Conservation (phyloP, 2,113 vertebrate species). For the Hylia prasina region DNA sequence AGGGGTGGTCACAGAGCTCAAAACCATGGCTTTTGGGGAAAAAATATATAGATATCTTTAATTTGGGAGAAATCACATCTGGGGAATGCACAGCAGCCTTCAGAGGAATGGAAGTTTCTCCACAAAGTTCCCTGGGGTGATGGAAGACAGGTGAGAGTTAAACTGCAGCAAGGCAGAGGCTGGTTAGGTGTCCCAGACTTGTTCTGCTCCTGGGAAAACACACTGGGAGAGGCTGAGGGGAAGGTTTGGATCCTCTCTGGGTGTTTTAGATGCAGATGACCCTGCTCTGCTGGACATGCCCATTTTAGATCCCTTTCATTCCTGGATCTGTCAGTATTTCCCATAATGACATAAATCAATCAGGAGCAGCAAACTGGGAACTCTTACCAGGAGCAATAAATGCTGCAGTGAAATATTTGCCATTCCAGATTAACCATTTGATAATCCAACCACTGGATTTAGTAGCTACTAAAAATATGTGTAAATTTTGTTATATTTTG, state of each 20-base stretch:
- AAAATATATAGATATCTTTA: background rate
- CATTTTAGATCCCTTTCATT: background rate
- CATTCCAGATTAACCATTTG: background rate
- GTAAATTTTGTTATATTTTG: background rate
- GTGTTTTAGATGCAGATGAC: background rate
- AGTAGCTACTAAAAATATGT: rapidly evolving
- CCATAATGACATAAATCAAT: background rate
- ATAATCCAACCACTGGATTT: background rate
- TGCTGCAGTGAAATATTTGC: background rate
- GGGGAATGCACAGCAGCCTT: background rate
- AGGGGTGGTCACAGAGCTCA: background rate
- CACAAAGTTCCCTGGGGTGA: background rate
- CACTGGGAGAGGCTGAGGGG: background rate
- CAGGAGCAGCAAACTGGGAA: background rate
- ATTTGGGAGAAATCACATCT: background rate
- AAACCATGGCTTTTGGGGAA: background rate
- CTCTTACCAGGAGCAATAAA: background rate
- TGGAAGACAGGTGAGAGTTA: background rate
- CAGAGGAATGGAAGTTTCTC: background rate
- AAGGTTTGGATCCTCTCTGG: background rate
- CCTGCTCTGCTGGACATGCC: background rate
- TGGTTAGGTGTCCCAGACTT: background rate
- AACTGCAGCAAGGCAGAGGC: background rate
- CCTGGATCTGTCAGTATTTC: background rate
- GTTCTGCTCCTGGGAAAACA: rapidly evolving